Base-by-base conservation (phyloP, 2,113 vertebrate species). In the Balaenoptera acutorostrata region DNA sequence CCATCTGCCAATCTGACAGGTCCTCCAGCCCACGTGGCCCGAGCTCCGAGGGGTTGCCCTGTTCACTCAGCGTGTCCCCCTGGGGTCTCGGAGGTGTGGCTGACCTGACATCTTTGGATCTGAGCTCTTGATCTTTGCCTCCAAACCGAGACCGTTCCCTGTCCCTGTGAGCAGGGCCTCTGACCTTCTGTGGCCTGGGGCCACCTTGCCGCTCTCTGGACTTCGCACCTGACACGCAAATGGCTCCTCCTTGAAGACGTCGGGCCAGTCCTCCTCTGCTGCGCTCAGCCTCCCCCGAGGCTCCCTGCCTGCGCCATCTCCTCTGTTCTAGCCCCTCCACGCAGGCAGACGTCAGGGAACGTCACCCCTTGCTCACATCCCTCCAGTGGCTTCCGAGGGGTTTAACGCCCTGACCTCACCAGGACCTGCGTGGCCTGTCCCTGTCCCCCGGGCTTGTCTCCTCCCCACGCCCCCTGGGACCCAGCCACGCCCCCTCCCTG, bases 1-100 rank as follows among this genome's bases (percentile, higher is more conserved):
- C 11, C 3, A 0, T 27, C 52, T 39, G 66, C 63, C 71, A 6
- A 2, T 59, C 55, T 14, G 20, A 57, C 55, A 21, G 68, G 18
- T 57, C 29, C 83, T 82, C n/a, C 3, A 5, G 20, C 36, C 25
- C 3, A 1, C 0, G 13, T 15, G 4, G 18, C 36, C 90, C 8
- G 2, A n/a, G 68, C 25, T 18, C 9, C 13, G 4, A 39, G 23
- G 18, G 8, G 33, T 84, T 17, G 1, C 39, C 6, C 82, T 18
- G 8, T 39, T 21, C 31, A 49, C 74, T 20, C 8, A 21, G 59
- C 2, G 31, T 0, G 0, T 78, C 36, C 29, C 0, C 27, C 6
- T 77, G 36, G 49, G 20, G 49, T 20, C 83, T 80, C 0, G 0
- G 20, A 15, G 31, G 2, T 12, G 8, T 31, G 5, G 8, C 68